Evolutionary conservation across 64 coral and sea anemone genomes (phyloP).

Genomic region (Pocillopora verrucosa): DNA sequence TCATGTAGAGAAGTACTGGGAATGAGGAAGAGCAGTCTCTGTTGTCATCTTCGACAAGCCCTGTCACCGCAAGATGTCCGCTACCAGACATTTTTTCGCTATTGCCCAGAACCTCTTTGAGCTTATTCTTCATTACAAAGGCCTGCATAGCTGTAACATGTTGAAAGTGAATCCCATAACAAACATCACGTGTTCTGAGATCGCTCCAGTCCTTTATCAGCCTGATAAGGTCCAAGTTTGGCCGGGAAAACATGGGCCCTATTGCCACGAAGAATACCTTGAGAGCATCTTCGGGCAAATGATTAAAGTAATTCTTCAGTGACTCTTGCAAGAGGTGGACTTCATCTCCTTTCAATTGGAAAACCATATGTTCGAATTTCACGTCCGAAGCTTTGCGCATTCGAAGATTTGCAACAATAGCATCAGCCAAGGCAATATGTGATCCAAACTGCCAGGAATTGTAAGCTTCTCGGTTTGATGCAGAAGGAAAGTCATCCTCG

Average conservation of each 20-base stretch:
- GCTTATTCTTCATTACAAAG: constrained; percentile 70
- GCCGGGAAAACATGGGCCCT: constrained; percentile 73
- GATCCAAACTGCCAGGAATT: not conserved
- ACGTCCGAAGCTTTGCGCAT: constrained; percentile 84
- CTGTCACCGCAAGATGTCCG: constrained; percentile 64
- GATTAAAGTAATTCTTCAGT: constrained; percentile 53
- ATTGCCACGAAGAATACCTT: constrained; percentile 91
- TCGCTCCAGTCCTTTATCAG: constrained; percentile 55
- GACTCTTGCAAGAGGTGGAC: constrained; percentile 12
- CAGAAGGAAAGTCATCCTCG: constrained; percentile 1
- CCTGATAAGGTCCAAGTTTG: constrained; percentile 66
- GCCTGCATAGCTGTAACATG: constrained; percentile 91
- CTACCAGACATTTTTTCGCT: no score
- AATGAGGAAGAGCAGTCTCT: constrained; percentile 59
- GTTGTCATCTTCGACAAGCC: constrained; percentile 66
- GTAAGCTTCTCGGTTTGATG: not conserved
- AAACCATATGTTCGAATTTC: constrained; percentile 57
- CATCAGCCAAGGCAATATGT: constrained; percentile 43
- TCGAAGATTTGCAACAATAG: constrained; percentile 68
- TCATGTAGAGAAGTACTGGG: constrained; percentile 88
- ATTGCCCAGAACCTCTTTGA: constrained; percentile 38
- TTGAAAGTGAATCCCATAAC: constrained; percentile 93
- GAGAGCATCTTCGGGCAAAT: constrained; percentile 27
- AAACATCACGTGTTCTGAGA: constrained; percentile 13
- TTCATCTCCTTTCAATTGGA: constrained; percentile 30